Conservation (phyloP, 2,113 vertebrate species). For the Atherinomorus stipes region DNA sequence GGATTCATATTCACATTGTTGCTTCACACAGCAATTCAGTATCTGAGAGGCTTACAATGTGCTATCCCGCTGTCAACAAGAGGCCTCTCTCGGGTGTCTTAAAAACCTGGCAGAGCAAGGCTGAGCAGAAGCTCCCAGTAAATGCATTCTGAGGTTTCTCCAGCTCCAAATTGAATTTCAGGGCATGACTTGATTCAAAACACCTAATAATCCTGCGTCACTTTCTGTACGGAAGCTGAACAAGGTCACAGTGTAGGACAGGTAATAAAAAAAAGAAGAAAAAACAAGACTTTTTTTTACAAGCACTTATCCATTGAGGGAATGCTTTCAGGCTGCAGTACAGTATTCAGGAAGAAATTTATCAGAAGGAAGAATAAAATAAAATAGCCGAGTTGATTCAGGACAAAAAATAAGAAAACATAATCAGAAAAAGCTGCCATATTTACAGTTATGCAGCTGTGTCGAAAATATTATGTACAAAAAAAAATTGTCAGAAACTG, state of each 20-base stretch:
- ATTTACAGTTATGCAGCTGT: not conserved
- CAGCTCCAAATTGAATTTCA: slow-evolving; percentile 77
- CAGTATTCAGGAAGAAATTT: slow-evolving; percentile 22
- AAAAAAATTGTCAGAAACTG: not conserved
- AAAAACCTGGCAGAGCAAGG: slow-evolving; percentile 43
- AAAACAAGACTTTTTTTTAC: slow-evolving; percentile 19
- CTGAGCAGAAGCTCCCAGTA: slow-evolving; percentile 51
- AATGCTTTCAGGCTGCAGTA: slow-evolving; percentile 10
- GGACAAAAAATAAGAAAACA: slow-evolving; percentile 27
- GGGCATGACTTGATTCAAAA: slow-evolving; percentile 71
- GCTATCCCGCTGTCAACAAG: slow-evolving; percentile 59
- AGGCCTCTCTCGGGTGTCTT: slow-evolving; percentile 51
- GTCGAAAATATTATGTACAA: not conserved
- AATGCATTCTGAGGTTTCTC: slow-evolving; percentile 63
- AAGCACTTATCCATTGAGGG: slow-evolving; percentile 54
- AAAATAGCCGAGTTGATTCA: slow-evolving; percentile 25
- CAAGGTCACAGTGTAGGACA: slow-evolving; percentile 71
- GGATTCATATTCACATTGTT: slow-evolving; percentile 15
- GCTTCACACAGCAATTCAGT: slow-evolving; percentile 30
- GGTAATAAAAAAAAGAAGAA: slow-evolving; percentile 26
- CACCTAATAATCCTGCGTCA: slow-evolving; percentile 76
- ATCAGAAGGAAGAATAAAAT: slow-evolving; percentile 10
- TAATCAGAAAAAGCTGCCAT: not conserved
- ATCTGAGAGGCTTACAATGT: slow-evolving; percentile 39
- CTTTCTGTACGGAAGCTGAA: slow-evolving; percentile 59